Percentiles rank a stretch among this genome's conserved stretches.
phyloP scores from a whole-genome alignment of 2,797 vertebrate species.

The Notolepis coatsorum region DNA sequence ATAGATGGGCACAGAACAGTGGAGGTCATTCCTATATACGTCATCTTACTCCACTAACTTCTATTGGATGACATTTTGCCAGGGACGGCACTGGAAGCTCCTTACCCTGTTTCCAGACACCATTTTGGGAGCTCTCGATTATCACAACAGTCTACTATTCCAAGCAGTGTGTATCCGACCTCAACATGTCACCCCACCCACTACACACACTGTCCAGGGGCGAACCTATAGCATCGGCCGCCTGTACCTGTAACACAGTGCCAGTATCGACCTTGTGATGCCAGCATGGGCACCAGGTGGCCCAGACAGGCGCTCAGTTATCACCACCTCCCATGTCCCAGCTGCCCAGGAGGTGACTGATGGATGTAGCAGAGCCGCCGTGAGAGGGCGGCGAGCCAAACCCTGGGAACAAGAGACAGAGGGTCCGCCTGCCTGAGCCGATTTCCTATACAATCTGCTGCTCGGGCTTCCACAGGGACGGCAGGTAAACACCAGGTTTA shows the following conservation, averaged over 20 bases:
- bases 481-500: constrained; percentile 29
- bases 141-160: too few species aligned
- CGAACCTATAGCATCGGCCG: neutral
- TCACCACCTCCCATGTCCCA: constrained; percentile 19
- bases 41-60: too few species aligned
- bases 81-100: too few species aligned
- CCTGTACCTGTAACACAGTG: neutral
- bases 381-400: neutral
- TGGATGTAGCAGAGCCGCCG: neutral
- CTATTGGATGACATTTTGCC: too few species aligned
- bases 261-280: neutral
- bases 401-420: constrained; percentile 27
- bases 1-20: too few species aligned
- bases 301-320: neutral
- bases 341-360: constrained; percentile 45
- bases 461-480: constrained; percentile 27
- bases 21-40: too few species aligned
- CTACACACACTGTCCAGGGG: neutral
- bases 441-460: constrained; percentile 51
- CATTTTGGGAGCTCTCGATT: too few species aligned
- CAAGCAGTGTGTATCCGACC: neutral
- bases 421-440: constrained; percentile 31
- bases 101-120: too few species aligned
- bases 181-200: neutral
- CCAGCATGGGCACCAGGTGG: constrained; percentile 24